Evolutionary conservation across 2,888 invertebrate species (phyloP).

Genomic region (Drosophila neotestacea): DNA sequence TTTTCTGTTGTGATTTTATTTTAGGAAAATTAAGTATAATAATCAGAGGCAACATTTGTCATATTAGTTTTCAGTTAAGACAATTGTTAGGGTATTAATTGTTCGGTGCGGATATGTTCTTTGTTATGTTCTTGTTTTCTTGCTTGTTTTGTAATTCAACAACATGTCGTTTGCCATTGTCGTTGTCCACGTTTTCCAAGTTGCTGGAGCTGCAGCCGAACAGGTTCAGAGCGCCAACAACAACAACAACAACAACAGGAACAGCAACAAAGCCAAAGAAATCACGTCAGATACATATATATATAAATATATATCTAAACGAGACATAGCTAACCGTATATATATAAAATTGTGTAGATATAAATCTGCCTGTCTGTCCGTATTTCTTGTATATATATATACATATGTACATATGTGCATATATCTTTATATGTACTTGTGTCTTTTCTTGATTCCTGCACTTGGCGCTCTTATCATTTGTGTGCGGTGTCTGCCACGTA

Average conservation of each 20-base stretch:
- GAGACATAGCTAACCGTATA: constrained; percentile 14
- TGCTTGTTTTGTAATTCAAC: constrained; percentile 71
- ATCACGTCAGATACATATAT: constrained; percentile 72
- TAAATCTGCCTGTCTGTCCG: constrained; percentile 2
- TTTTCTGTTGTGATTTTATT: no score
- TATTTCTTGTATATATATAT: neutral
- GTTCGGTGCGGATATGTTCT: constrained; percentile 38
- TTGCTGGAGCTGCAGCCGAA: constrained; percentile 58
- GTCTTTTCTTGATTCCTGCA: constrained; percentile 62
- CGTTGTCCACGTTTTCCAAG: constrained; percentile 60
- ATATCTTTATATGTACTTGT: constrained; percentile 33
- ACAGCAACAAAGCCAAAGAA: constrained; percentile 56
- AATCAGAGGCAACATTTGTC: neutral
- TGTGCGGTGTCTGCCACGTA: constrained; percentile 40
- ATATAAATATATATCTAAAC: constrained; percentile 26
- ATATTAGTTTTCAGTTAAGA: neutral
- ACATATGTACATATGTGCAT: constrained; percentile 11
- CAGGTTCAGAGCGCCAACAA: constrained; percentile 65
- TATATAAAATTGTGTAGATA: constrained; percentile 6
- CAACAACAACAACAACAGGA: constrained; percentile 34
- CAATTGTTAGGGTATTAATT: constrained; percentile 22
- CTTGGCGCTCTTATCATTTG: constrained; percentile 64
- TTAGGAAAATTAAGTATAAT: no score
- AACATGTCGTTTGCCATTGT: constrained; percentile 69
- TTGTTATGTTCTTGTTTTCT: constrained; percentile 43